Conservation (phyloP, 2,113 vertebrate genomes). For the Herpetotheres cachinnans region DNA sequence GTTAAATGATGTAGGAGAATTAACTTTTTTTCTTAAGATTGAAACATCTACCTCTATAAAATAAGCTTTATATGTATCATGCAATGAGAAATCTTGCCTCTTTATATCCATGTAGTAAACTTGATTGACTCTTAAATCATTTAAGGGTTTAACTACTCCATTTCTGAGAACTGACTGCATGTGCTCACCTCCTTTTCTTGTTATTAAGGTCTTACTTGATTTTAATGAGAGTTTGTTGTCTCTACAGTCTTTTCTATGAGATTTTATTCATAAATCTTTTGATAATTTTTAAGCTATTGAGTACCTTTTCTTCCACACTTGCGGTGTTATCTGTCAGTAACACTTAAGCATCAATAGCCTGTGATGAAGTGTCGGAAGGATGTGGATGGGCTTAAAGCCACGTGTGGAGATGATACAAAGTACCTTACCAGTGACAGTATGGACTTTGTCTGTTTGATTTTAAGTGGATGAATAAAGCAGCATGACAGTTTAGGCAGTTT, state of each 20-base stretch:
- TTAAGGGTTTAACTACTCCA: neutral
- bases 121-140: neutral
- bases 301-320: neutral
- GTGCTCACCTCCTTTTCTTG: neutral
- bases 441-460: neutral
- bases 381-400: neutral
- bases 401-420: fast-evolving
- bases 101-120: neutral
- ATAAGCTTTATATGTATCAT: neutral
- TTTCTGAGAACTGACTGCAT: neutral
- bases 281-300: neutral
- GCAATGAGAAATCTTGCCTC: neutral
- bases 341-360: neutral
- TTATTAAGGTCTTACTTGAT: neutral
- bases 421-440: neutral
- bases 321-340: neutral
- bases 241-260: neutral
- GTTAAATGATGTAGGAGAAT: neutral
- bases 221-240: neutral
- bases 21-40: neutral
- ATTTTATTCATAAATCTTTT: neutral
- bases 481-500: neutral
- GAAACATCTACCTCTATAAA: neutral
- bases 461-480: neutral
- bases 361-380: neutral